A percentile compares a stretch with the other conserved stretches of the same genome.
Conservation (phyloP, 2,888 invertebrate species). For the Trissolcus brochymenae region DNA sequence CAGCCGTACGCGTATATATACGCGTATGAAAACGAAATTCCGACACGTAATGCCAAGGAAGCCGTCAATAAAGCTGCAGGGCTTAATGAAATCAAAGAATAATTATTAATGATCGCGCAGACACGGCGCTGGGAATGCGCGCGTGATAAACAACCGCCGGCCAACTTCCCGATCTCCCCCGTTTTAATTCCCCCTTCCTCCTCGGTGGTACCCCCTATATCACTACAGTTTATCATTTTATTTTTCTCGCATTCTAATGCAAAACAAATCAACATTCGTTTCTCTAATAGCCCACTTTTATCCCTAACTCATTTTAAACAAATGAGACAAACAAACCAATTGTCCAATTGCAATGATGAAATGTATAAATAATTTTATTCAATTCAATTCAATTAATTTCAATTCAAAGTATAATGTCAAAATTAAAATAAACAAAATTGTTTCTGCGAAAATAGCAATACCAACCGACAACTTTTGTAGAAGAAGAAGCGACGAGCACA, state of each 20-base stretch:
- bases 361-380: too few species aligned
- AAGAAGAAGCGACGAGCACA: constrained; percentile 38
- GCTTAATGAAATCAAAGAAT: constrained; percentile 61
- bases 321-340: too few species aligned
- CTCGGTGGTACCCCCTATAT: too few species aligned
- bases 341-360: too few species aligned
- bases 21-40: constrained; percentile 49
- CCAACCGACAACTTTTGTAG: constrained; percentile 67
- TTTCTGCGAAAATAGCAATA: constrained; percentile 19
- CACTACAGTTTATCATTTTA: too few species aligned
- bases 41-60: constrained; percentile 58
- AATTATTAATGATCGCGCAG: constrained; percentile 59
- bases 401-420: too few species aligned
- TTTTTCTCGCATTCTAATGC: too few species aligned
- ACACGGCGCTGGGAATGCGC: constrained; percentile 51
- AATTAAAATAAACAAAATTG: constrained; percentile 5
- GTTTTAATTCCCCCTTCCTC: constrained; percentile 5
- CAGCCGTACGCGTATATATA: constrained; percentile 7
- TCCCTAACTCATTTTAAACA: too few species aligned
- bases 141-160: constrained; percentile 38
- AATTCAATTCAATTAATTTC: too few species aligned
- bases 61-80: constrained; percentile 57
- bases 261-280: too few species aligned
- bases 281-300: too few species aligned
- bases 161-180: constrained; percentile 16